Evolutionary conservation across 2,113 vertebrate species (phyloP).

Genomic region (Mesocricetus auratus): DNA sequence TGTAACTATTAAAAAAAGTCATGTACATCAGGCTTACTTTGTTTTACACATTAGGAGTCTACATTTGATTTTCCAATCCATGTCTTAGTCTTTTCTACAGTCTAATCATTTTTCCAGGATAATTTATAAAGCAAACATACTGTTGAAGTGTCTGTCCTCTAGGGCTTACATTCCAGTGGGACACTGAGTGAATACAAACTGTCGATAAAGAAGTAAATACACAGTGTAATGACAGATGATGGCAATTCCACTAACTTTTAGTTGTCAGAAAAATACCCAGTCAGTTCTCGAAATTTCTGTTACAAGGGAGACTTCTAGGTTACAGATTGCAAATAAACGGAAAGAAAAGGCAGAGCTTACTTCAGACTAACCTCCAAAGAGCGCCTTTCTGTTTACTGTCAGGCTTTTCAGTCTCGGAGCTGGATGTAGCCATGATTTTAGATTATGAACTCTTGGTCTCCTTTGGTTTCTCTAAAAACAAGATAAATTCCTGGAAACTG

Average conservation of each 20-base stretch:
- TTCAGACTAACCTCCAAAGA: conserved; percentile 7
- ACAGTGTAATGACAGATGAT: neutral
- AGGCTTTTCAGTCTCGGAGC: neutral
- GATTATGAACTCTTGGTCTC: neutral
- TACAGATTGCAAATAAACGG: conserved; percentile 1
- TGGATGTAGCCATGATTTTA: conserved; percentile 17
- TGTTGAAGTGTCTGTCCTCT: conserved; percentile 7
- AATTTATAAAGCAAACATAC: conserved; percentile 22
- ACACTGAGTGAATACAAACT: neutral
- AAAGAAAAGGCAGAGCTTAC: neutral
- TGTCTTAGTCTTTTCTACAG: neutral
- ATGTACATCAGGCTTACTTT: conserved; percentile 4
- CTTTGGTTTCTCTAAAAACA: conserved; percentile 49
- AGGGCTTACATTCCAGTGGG: neutral
- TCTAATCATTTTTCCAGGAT: conserved; percentile 30
- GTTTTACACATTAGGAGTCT: conserved; percentile 13
- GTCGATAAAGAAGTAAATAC: neutral
- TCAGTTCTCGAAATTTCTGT: conserved; percentile 23
- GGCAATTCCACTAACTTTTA: conserved; percentile 24
- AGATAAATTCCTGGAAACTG: conserved; percentile 35
- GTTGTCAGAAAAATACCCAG: neutral
- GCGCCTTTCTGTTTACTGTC: conserved; percentile 3
- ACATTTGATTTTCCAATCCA: conserved; percentile 43
- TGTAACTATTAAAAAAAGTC: conserved; percentile 15
- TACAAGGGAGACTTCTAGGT: conserved; percentile 23